phyloP scores from a whole-genome alignment of 2,113 vertebrate genomes.

The Chamaetylas fuelleborni region DNA sequence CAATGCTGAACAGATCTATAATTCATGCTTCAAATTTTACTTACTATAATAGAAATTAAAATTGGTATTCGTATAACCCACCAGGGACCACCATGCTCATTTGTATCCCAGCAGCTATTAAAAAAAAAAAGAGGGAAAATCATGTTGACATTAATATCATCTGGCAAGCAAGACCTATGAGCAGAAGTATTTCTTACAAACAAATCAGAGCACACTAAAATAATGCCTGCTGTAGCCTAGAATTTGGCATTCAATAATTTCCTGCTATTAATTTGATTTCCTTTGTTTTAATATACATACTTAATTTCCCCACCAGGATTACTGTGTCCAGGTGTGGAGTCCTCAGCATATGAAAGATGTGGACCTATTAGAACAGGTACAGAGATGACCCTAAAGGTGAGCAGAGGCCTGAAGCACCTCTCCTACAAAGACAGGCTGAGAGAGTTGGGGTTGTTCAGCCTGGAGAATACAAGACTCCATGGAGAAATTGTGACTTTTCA shows the following conservation, averaged over 20 bases:
- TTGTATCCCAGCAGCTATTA: slow-evolving; percentile 82
- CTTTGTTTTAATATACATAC: neutral
- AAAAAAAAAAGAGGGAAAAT: neutral
- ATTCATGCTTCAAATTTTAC: slow-evolving; percentile 47
- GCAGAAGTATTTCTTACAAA: neutral
- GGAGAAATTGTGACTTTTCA: neutral
- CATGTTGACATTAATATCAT: neutral
- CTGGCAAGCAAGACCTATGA: neutral
- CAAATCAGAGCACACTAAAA: neutral
- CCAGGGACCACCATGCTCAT: slow-evolving; percentile 76
- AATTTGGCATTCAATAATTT: neutral
- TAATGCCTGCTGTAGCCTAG: neutral
- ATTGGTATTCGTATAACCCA: slow-evolving; percentile 81
- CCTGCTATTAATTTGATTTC: neutral
- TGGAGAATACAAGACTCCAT: neutral
- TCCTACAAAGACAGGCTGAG: neutral
- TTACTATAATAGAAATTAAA: slow-evolving; percentile 80
- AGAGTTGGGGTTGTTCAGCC: neutral
- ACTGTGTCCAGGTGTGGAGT: neutral
- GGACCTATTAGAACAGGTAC: neutral
- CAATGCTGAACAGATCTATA: neutral
- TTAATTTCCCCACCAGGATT: neutral
- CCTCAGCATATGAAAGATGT: neutral
- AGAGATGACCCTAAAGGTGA: neutral
- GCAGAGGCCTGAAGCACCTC: neutral